phyloP scores from a whole-genome alignment of 2,113 vertebrate genomes.

The Asarcornis scutulata region DNA sequence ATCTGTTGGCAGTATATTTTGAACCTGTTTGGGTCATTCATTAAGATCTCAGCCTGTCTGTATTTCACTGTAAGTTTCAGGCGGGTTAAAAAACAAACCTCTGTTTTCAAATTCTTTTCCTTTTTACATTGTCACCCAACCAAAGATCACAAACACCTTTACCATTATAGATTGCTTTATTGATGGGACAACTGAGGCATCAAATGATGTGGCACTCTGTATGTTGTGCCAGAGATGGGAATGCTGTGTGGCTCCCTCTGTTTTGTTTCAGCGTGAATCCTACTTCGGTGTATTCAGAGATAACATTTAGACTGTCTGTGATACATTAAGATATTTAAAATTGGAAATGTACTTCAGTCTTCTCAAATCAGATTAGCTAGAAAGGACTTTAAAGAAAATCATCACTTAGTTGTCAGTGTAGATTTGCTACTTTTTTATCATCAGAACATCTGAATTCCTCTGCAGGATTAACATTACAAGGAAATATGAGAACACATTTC shows the following conservation, averaged over 20 bases:
- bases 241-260: neutral
- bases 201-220: neutral
- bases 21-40: neutral
- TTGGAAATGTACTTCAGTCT: neutral
- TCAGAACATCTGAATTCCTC: constrained; percentile 26
- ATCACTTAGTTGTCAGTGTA: constrained; percentile 8
- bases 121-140: neutral
- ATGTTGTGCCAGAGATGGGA: neutral
- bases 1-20: neutral
- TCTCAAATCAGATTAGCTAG: constrained; percentile 14
- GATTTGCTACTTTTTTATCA: neutral
- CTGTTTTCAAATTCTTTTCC: neutral
- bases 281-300: neutral
- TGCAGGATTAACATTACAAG: constrained; percentile 10
- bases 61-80: neutral
- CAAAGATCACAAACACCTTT: neutral
- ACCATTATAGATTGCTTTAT: neutral
- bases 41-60: neutral
- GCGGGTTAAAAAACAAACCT: neutral
- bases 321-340: neutral
- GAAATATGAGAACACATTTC: neutral
- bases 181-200: neutral
- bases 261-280: neutral
- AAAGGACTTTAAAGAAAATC: constrained; percentile 29
- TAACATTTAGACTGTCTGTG: neutral